Evolutionary conservation across 2,888 invertebrate species (phyloP).

Genomic region (Dolichomitus sp.): DNA sequence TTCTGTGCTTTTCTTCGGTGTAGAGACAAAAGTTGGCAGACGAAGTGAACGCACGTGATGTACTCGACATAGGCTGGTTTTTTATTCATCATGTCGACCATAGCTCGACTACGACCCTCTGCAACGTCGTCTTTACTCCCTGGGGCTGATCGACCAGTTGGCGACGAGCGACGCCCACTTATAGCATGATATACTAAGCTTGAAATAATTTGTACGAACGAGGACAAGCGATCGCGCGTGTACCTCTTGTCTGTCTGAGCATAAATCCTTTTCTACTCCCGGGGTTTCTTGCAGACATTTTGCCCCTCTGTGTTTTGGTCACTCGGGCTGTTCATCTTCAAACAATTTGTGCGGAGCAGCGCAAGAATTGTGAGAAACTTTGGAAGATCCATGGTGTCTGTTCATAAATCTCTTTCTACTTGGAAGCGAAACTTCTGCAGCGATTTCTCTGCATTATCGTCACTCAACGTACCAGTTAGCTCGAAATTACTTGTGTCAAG

Average conservation of each 20-base stretch:
- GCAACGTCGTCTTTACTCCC: slow-evolving; percentile 40
- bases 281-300: not conserved
- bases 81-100: slow-evolving; percentile 62
- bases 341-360: slow-evolving; percentile 46
- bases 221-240: slow-evolving; percentile 3
- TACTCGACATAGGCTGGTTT: slow-evolving; percentile 40
- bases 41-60: slow-evolving; percentile 64
- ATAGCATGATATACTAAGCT: slow-evolving; percentile 63
- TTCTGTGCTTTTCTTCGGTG: slow-evolving; percentile 28
- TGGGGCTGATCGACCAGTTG: slow-evolving; percentile 52
- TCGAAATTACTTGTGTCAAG: slow-evolving; percentile 5
- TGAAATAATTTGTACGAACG: slow-evolving; percentile 53
- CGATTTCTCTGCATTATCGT: not conserved
- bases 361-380: slow-evolving; percentile 40
- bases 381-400: not conserved
- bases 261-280: slow-evolving; percentile 6
- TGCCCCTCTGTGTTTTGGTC: slow-evolving; percentile 5
- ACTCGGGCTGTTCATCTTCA: slow-evolving; percentile 40
- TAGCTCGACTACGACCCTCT: slow-evolving; percentile 31
- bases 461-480: not conserved
- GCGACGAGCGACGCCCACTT: slow-evolving; percentile 64
- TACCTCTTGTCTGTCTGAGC: not conserved
- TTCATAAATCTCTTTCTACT: slow-evolving; percentile 35
- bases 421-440: not conserved
- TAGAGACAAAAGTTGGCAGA: slow-evolving; percentile 75